Base-by-base conservation (phyloP, 2,797 vertebrate species). In the Acrossocheilus wenchowensis region DNA sequence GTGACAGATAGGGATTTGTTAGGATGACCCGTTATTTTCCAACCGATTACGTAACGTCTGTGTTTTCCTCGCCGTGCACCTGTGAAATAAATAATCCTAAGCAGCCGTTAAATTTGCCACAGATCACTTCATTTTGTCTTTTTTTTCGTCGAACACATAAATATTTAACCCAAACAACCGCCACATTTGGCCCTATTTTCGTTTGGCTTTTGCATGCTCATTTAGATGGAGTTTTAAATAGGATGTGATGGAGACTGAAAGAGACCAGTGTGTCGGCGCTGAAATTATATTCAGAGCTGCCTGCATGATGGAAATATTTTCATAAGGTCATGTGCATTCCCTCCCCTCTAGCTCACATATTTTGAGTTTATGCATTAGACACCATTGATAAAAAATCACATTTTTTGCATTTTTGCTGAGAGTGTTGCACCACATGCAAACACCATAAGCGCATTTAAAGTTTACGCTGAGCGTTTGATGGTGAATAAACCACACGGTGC, bases 241-340 rank as follows among this genome's bases (percentile, higher is more conserved):
- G 84, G 84, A 86, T 81, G 77, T 73, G 78, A 86, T 66, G 78
- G 52, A 64, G 85, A 78, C 86, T 82, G 82, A 80, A 86, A 82
- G 85, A 66, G 57, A 64, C 78, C 78, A 64, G 85, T 86, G 85
- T 86, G 78, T 66, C 57, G 34, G 50, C 41, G 23, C 78, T 26
- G 41, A 84, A 89, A 87, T 86, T 82, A 80, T 80, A 80, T 85
- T 81, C 81, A 75, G 84, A 82, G 60, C 84, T 72, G 81, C 39
- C 85, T 88, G 85, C 88, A 36, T 84, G 73, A 86, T 87, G 83
- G 86, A 87, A 87, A 85, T 85, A 84, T 89, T 89, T 86, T 84
- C 82, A 89, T 88, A 88, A 86, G 86, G 87, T 83, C 87, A 86
- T 86, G 85, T 81, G 82, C 84, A 78, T 84, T 85, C 88, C 81